Percentiles rank a stretch among this genome's conserved stretches.
Evolutionary conservation across 1,140 invertebrate genomes (phyloP).

Genomic region (Saxidomus purpurata): DNA sequence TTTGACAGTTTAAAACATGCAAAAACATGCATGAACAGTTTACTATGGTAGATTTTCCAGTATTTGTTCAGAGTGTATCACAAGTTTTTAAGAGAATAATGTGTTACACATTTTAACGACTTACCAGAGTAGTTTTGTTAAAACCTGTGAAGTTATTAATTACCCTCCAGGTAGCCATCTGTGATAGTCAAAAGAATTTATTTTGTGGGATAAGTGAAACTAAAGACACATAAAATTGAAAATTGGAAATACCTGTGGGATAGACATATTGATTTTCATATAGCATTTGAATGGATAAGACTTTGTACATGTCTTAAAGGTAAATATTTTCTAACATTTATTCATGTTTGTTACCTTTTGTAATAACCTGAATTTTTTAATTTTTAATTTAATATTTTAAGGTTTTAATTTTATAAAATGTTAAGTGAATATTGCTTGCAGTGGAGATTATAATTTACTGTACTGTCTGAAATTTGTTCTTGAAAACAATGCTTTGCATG

Average conservation of each 20-base stretch:
- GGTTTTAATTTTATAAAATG: no score
- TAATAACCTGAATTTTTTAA: no score
- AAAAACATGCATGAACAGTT: constrained; percentile 6
- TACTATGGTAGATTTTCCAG: background rate
- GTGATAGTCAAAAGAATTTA: background rate
- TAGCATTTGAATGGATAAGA: background rate
- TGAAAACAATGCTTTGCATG: no score
- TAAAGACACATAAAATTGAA: background rate
- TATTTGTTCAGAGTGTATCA: constrained; percentile 1
- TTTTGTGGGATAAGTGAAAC: background rate
- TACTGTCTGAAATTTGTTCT: no score
- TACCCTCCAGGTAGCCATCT: background rate
- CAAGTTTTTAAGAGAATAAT: background rate
- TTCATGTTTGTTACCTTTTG: background rate
- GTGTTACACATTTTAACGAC: background rate
- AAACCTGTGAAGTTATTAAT: constrained; percentile 13
- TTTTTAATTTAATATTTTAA: no score
- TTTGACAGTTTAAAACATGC: background rate
- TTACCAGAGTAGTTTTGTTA: background rate
- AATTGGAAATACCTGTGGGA: background rate
- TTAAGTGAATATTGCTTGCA: no score
- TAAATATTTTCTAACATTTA: constrained; percentile 22
- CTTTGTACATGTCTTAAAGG: constrained; percentile 5
- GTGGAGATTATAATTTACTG: no score
- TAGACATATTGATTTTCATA: constrained; percentile 1